phyloP scores from a whole-genome alignment of 2,888 invertebrate species.

The Eupithecia vulgata region DNA sequence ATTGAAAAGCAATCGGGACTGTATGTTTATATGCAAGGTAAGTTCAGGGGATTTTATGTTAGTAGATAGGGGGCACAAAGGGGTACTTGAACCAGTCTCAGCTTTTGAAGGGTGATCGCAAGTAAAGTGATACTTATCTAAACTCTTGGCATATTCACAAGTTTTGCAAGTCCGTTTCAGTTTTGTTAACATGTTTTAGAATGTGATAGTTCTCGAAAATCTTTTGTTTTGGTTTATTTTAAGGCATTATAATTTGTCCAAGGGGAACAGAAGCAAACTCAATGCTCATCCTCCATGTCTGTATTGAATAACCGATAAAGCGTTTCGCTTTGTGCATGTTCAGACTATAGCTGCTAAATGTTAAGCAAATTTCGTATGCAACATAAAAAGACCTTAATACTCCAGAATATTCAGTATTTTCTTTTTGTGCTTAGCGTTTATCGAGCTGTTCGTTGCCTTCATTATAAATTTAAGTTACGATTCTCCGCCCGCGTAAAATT shows the following conservation, averaged over 20 bases:
- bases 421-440: conserved; percentile 13
- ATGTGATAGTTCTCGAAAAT: background rate
- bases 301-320: background rate
- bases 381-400: background rate
- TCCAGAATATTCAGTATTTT: conserved; percentile 6
- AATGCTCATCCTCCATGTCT: background rate
- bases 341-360: background rate
- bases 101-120: conserved; percentile 29
- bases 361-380: background rate
- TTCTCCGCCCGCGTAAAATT: conserved; percentile 46
- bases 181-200: background rate
- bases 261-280: background rate
- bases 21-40: conserved; percentile 38
- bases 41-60: conserved; percentile 35
- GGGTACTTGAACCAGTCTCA: conserved; percentile 27
- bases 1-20: conserved; percentile 34
- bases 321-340: background rate
- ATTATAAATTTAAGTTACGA: conserved; percentile 48
- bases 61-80: conserved; percentile 14
- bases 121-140: conserved; percentile 36
- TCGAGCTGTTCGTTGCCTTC: conserved; percentile 23
- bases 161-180: background rate
- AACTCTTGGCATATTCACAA: conserved; percentile 7
- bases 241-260: background rate
- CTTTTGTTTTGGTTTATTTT: background rate